These are phyloP conservation scores for Papilio polytes DNA, from an alignment of 1,140 invertebrate genomes.

Conservation along the genomic window DNA sequence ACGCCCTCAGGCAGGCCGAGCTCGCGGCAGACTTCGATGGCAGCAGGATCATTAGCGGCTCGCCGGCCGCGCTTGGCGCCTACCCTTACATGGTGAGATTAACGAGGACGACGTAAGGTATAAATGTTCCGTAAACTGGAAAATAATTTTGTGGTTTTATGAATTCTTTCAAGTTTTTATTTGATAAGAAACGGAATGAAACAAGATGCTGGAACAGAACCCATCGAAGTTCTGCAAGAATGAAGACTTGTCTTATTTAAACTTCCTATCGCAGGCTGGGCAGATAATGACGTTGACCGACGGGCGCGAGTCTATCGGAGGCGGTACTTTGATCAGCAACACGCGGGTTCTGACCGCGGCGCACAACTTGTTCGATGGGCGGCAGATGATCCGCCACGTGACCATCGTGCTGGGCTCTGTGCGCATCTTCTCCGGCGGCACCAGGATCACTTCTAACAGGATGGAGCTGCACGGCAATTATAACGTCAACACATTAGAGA, in stretches of 20 bases:
- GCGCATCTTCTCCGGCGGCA: constrained; percentile 40
- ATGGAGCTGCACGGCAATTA: constrained; percentile 38
- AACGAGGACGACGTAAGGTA: neutral
- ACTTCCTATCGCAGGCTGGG: constrained; percentile 2
- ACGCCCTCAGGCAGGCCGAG: constrained; percentile 41
- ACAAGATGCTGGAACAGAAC: too few species aligned
- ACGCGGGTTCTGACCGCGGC: constrained; percentile 27
- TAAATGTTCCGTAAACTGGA: too few species aligned
- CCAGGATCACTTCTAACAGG: constrained; percentile 30
- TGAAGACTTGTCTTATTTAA: too few species aligned
- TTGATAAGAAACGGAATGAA: too few species aligned
- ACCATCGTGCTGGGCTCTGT: constrained; percentile 42
- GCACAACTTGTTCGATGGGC: neutral
- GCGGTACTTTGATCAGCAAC: constrained; percentile 40
- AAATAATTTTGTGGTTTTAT: too few species aligned
- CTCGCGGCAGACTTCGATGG: constrained; percentile 52
- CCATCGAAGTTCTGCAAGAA: neutral
- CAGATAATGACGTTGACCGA: neutral
- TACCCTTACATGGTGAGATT: constrained; percentile 5
- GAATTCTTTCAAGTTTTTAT: too few species aligned
- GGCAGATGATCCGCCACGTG: constrained; percentile 16
- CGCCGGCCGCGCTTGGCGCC: neutral
- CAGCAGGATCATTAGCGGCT: constrained; percentile 54
- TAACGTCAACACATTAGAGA: neutral
- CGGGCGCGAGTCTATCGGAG: constrained; percentile 36